Evolutionary conservation across 2,888 invertebrate genomes (phyloP).

Genomic region (Campoplex nolae): DNA sequence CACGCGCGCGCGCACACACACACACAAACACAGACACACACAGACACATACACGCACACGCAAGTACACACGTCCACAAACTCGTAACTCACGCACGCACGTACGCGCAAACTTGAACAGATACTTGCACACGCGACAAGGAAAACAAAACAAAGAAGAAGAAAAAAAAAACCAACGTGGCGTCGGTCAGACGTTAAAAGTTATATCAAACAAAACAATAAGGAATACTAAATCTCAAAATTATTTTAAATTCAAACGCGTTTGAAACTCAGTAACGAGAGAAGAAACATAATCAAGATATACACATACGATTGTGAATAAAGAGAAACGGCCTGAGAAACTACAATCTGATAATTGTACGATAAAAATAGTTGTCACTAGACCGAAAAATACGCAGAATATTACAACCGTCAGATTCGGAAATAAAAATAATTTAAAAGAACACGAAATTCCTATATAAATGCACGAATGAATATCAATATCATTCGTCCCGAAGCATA

Average conservation of each 20-base stretch:
- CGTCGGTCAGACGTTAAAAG: conserved; percentile 22
- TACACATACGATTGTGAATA: conserved; percentile 3
- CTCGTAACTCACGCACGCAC: conserved; percentile 10
- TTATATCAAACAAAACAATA: conserved; percentile 33
- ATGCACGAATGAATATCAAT: conserved; percentile 19
- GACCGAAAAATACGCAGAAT: conserved; percentile 37
- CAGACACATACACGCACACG: background rate
- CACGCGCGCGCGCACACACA: background rate
- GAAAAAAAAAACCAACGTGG: background rate
- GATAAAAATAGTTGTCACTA: background rate
- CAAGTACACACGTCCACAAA: background rate
- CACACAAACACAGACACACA: conserved; percentile 11
- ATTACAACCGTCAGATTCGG: conserved; percentile 47
- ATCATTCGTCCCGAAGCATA: conserved; percentile 25
- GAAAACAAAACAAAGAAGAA: conserved; percentile 13
- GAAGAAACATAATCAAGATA: background rate
- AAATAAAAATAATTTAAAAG: background rate
- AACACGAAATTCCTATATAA: conserved; percentile 14
- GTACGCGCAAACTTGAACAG: conserved; percentile 34
- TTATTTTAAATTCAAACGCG: background rate
- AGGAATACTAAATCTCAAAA: background rate
- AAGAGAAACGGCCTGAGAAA: background rate
- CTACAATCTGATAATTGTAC: conserved; percentile 4
- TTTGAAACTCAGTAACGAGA: background rate
- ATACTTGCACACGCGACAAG: background rate